A percentile compares a stretch with the other conserved stretches of the same genome.
These are phyloP conservation scores for Artemisiospiza belli DNA, from an alignment of 2,113 vertebrate genomes.

Conservation along the genomic window DNA sequence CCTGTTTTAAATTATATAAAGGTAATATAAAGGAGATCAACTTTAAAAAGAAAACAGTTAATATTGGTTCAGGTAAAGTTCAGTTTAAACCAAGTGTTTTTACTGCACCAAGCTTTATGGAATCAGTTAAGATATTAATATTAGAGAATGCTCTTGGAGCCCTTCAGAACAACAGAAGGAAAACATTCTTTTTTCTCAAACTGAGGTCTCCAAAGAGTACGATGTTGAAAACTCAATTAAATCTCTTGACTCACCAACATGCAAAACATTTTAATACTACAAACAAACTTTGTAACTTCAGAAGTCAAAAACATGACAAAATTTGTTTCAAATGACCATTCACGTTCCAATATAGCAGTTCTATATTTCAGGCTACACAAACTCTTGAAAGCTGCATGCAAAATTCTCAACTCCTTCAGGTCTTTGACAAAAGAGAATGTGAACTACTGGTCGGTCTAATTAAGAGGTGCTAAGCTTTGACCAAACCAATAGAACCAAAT, in stretches of 20 bases:
- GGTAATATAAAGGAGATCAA: background rate
- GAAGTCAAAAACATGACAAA: background rate
- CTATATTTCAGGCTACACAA: background rate
- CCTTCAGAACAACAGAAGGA: background rate
- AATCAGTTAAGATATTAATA: background rate
- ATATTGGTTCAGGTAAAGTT: background rate
- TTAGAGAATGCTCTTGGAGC: background rate
- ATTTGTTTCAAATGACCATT: background rate
- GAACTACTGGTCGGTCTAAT: background rate
- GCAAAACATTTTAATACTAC: background rate
- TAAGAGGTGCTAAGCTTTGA: slow-evolving; percentile 35
- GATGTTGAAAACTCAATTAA: background rate
- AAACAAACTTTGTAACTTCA: background rate
- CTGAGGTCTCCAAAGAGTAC: background rate
- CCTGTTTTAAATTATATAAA: background rate
- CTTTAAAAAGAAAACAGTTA: background rate
- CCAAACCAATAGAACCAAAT: slow-evolving; percentile 16
- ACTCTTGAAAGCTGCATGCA: background rate
- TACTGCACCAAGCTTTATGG: background rate
- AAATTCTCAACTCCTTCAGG: background rate
- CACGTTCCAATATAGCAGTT: background rate
- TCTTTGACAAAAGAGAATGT: background rate
- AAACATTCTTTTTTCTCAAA: background rate
- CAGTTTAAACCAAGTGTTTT: background rate
- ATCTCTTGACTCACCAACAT: background rate